phyloP scores from a whole-genome alignment of 1,140 invertebrate species.

The Sesamia nonagrioides region DNA sequence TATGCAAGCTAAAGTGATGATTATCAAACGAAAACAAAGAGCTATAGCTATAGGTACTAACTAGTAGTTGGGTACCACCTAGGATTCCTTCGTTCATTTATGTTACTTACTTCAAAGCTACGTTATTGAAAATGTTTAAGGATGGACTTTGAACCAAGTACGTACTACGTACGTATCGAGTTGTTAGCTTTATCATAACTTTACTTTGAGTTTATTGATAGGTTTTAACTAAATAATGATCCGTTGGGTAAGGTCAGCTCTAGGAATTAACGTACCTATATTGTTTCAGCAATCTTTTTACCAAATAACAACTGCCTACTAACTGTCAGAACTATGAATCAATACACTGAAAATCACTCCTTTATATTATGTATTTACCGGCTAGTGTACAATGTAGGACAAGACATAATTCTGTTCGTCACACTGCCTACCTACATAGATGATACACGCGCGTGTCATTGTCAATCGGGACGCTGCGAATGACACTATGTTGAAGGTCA shows the following conservation, averaged over 20 bases:
- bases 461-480: slow-evolving; percentile 46
- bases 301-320: not conserved
- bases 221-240: slow-evolving; percentile 6
- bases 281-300: not conserved
- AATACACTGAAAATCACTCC: not conserved
- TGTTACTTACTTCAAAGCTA: not conserved
- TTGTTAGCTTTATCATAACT: slow-evolving; percentile 3
- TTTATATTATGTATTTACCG: not conserved
- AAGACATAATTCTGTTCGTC: not conserved
- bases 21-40: too few species aligned
- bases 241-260: slow-evolving; percentile 25
- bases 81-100: not conserved
- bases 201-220: not conserved
- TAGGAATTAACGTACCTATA: not conserved
- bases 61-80: too few species aligned
- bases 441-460: slow-evolving; percentile 37
- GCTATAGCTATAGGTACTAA: too few species aligned
- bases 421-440: slow-evolving; percentile 7
- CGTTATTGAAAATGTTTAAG: not conserved
- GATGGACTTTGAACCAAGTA: slow-evolving; percentile 13
- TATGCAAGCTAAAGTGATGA: too few species aligned
- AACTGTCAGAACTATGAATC: not conserved
- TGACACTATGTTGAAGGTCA: slow-evolving; percentile 57
- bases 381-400: not conserved
- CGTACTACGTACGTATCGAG: not conserved